Percentiles rank a stretch among this genome's conserved stretches.
These are phyloP conservation scores for Polylopha cassiicola DNA, from an alignment of 2,888 invertebrate genomes.

Conservation along the genomic window DNA sequence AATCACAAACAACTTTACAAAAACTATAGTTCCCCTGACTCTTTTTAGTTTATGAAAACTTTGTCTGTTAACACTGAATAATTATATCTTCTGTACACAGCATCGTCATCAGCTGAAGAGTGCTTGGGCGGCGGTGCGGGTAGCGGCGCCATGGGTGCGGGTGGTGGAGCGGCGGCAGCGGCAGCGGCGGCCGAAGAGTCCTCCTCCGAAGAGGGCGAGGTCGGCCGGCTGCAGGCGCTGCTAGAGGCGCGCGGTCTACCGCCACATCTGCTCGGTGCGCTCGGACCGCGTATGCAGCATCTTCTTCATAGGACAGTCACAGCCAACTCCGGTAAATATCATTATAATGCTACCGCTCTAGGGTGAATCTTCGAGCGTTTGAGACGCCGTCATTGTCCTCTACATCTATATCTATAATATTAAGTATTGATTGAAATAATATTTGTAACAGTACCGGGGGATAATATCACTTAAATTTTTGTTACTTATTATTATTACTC, in stretches of 20 bases:
- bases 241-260: slow-evolving; percentile 96
- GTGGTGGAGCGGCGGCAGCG: slow-evolving; percentile 42
- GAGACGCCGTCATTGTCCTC: no score
- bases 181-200: slow-evolving; percentile 82
- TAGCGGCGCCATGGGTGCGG: slow-evolving; percentile 52
- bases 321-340: slow-evolving; percentile 73
- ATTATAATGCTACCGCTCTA: not conserved
- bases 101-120: slow-evolving; percentile 59
- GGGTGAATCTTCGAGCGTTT: no score
- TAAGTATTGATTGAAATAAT: no score
- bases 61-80: no score
- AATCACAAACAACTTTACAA: no score
- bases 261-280: slow-evolving; percentile 96
- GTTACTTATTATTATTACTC: no score
- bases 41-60: no score
- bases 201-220: slow-evolving; percentile 91
- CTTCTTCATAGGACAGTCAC: slow-evolving; percentile 96
- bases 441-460: no score
- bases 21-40: no score
- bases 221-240: slow-evolving; percentile 95
- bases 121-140: slow-evolving; percentile 42
- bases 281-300: slow-evolving; percentile 98
- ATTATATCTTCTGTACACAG: slow-evolving; percentile 32
- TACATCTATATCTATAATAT: no score
- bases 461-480: no score